These are phyloP conservation scores for Chiloscyllium punctatum DNA, from an alignment of 2,797 vertebrate species.

Conservation along the genomic window DNA sequence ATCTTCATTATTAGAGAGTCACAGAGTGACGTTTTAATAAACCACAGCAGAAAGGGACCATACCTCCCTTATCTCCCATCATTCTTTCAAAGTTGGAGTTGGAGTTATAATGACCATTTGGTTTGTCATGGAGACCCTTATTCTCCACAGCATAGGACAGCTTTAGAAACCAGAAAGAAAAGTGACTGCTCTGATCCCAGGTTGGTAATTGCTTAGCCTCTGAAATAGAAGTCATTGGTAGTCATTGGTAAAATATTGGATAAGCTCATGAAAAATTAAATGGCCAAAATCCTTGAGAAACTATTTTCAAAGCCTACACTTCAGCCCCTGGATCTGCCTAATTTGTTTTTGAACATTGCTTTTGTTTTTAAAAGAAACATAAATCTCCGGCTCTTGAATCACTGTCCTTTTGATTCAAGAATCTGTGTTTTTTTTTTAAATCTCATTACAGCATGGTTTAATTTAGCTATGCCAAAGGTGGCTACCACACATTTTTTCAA, in stretches of 20 bases:
- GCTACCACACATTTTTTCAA: conserved; percentile 25
- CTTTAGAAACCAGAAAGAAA: not conserved
- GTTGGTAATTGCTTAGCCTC: not conserved
- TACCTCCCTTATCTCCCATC: not conserved
- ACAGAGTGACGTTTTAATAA: not conserved
- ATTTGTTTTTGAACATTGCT: not conserved
- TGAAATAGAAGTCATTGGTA: not conserved
- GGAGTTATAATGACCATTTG: not conserved
- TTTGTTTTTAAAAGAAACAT: not conserved
- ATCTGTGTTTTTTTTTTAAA: not conserved
- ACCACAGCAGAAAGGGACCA: not conserved
- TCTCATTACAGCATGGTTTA: conserved; percentile 26
- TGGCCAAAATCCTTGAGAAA: not conserved
- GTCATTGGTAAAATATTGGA: not conserved
- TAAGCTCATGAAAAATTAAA: not conserved
- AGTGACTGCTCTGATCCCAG: not conserved
- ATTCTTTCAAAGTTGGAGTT: not conserved
- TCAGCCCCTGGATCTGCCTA: conserved; percentile 23
- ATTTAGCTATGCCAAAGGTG: conserved; percentile 8
- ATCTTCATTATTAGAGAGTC: not conserved
- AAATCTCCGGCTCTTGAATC: conserved; percentile 18
- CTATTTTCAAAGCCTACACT: not conserved
- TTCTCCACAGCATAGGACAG: not conserved
- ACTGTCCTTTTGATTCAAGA: conserved; percentile 24
- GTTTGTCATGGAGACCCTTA: not conserved